Conservation (phyloP, 2,888 invertebrate species). For the Elmis aenea region DNA sequence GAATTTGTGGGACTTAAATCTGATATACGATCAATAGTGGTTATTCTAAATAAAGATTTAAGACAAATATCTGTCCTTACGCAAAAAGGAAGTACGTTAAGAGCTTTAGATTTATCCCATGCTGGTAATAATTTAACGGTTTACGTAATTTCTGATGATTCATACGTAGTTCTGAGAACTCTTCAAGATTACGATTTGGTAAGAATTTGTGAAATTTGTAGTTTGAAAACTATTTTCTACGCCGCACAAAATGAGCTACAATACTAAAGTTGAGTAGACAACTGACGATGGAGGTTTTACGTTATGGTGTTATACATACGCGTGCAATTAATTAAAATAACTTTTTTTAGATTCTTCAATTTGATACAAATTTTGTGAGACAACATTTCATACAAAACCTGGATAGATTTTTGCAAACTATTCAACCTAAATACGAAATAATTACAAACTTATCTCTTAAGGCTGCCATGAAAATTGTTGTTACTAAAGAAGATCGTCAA, state of each 20-base stretch:
- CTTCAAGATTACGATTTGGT: conserved; percentile 53
- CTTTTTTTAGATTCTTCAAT: conserved; percentile 44
- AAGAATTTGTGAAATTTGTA: no score
- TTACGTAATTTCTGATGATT: conserved; percentile 40
- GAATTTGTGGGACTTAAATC: conserved; percentile 43
- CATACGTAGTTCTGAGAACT: conserved; percentile 44
- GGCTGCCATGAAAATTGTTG: conserved; percentile 39
- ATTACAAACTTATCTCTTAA: conserved; percentile 31
- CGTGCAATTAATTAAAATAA: conserved; percentile 6
- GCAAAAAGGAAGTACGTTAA: conserved; percentile 41
- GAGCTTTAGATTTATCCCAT: conserved; percentile 44
- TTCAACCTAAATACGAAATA: conserved; percentile 30
- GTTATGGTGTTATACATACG: no score
- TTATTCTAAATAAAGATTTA: conserved; percentile 37
- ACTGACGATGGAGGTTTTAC: no score
- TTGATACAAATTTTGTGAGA: conserved; percentile 45
- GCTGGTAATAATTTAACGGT: conserved; percentile 31
- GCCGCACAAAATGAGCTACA: no score
- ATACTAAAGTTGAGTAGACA: no score
- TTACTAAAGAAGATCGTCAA: conserved; percentile 49
- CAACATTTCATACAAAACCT: conserved; percentile 42
- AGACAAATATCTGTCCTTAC: conserved; percentile 43
- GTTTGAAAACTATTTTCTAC: no score
- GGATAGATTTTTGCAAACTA: conserved; percentile 38
- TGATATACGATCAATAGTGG: conserved; percentile 40